Conservation (phyloP, 1,140 invertebrate species). For the Thaumatotibia leucotreta region DNA sequence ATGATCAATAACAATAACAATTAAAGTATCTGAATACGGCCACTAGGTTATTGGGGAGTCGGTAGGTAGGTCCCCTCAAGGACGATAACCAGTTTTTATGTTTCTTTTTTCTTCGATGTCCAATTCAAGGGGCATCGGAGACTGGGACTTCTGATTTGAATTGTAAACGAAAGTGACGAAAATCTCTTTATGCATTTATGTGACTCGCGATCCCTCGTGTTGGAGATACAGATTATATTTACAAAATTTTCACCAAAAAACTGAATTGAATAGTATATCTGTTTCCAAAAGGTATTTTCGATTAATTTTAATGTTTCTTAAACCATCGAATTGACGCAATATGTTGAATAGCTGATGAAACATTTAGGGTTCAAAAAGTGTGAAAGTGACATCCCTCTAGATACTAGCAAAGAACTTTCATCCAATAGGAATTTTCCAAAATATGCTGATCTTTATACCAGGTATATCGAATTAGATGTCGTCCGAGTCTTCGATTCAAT, state of each 20-base stretch:
- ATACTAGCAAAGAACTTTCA: too few species aligned
- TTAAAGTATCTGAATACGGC: too few species aligned
- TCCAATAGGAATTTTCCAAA: too few species aligned
- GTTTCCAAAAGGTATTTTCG: conserved; percentile 13
- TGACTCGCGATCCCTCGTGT: conserved; percentile 31
- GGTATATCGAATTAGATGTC: too few species aligned
- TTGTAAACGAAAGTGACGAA: conserved; percentile 54
- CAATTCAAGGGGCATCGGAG: conserved; percentile 22
- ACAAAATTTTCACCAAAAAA: conserved; percentile 46
- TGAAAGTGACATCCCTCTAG: too few species aligned
- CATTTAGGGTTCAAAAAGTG: too few species aligned
- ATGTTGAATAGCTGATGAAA: not conserved
- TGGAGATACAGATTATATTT: conserved; percentile 46
- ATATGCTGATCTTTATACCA: too few species aligned
- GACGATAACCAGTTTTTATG: conserved; percentile 40
- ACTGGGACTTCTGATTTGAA: conserved; percentile 36
- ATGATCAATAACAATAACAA: too few species aligned
- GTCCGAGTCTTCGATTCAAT: too few species aligned
- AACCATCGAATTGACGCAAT: not conserved
- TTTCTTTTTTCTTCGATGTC: conserved; percentile 21
- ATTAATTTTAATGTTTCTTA: conserved; percentile 4
- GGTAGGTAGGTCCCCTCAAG: conserved; percentile 38
- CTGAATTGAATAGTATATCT: conserved; percentile 17
- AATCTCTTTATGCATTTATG: conserved; percentile 51
- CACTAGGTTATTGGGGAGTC: conserved; percentile 50